A percentile compares a stretch with the other conserved stretches of the same genome.
Conservation (phyloP, 2,888 invertebrate species). For the Sarcophaga variegata region DNA sequence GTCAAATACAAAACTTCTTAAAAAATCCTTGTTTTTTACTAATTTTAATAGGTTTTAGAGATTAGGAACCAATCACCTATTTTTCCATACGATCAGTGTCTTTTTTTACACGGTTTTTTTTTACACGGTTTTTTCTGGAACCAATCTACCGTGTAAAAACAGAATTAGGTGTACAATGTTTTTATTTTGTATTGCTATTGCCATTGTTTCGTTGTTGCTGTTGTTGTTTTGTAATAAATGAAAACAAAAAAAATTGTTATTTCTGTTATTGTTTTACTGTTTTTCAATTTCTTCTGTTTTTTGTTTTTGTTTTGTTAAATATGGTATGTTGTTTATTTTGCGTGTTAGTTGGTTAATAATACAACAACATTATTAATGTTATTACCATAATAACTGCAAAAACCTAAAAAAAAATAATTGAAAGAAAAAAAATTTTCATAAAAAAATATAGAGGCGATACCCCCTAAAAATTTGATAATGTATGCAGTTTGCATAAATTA, state of each 20-base stretch:
- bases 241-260: slow-evolving; percentile 19
- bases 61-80: too few species aligned
- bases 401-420: slow-evolving; percentile 22
- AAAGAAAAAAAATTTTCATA: slow-evolving; percentile 6
- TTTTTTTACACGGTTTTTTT: too few species aligned
- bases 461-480: slow-evolving; percentile 47
- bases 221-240: slow-evolving; percentile 45
- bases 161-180: too few species aligned
- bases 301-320: slow-evolving; percentile 19
- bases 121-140: too few species aligned
- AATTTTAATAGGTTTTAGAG: too few species aligned
- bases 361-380: slow-evolving; percentile 46
- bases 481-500: slow-evolving; percentile 66
- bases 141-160: too few species aligned
- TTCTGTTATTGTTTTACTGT: slow-evolving; percentile 22
- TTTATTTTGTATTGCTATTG: not conserved
- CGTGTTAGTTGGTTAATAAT: slow-evolving; percentile 70
- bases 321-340: slow-evolving; percentile 40
- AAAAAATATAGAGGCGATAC: slow-evolving; percentile 47
- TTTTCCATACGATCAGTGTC: too few species aligned
- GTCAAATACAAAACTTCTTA: too few species aligned
- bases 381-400: slow-evolving; percentile 50
- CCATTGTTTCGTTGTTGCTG: not conserved
- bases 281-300: not conserved
- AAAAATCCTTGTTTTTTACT: too few species aligned